Evolutionary conservation across 2,888 invertebrate genomes (phyloP).

Genomic region (Agriopis leucophaearia): DNA sequence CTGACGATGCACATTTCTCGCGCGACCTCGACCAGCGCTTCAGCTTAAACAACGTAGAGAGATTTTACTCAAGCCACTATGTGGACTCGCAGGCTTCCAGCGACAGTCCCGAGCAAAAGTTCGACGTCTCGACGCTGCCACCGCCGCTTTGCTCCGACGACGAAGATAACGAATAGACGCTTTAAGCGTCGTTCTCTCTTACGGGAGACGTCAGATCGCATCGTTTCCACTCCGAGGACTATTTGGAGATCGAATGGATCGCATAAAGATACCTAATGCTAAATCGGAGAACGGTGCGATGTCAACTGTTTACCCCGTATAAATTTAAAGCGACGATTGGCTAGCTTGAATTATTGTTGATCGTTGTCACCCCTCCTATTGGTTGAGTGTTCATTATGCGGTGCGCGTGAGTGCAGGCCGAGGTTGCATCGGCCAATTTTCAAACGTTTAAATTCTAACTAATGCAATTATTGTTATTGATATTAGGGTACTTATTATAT

Average conservation of each 20-base stretch:
- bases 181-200: conserved; percentile 27
- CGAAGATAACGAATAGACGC: conserved; percentile 85
- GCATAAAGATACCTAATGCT: not conserved
- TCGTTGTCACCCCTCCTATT: conserved; percentile 59
- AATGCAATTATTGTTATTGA: conserved; percentile 75
- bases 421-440: conserved; percentile 58
- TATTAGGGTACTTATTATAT: conserved; percentile 73
- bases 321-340: conserved; percentile 37
- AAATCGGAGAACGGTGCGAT: conserved; percentile 7
- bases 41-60: conserved; percentile 80
- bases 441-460: conserved; percentile 68
- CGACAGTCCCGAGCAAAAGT: conserved; percentile 90
- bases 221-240: conserved; percentile 13
- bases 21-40: conserved; percentile 81
- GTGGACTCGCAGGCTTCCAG: conserved; percentile 88
- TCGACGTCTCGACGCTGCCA: conserved; percentile 92
- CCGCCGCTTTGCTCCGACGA: conserved; percentile 92
- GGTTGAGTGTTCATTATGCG: conserved; percentile 59
- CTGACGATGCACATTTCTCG: conserved; percentile 64
- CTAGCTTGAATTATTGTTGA: conserved; percentile 55
- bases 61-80: conserved; percentile 83
- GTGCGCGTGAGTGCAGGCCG: conserved; percentile 58
- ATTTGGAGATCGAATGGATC: conserved; percentile 15
- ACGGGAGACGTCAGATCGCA: conserved; percentile 17
- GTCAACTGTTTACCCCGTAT: conserved; percentile 4